A percentile compares a stretch with the other conserved stretches of the same genome.
phyloP scores from a whole-genome alignment of 2,888 invertebrate genomes.

The Limnephilus lunatus region DNA sequence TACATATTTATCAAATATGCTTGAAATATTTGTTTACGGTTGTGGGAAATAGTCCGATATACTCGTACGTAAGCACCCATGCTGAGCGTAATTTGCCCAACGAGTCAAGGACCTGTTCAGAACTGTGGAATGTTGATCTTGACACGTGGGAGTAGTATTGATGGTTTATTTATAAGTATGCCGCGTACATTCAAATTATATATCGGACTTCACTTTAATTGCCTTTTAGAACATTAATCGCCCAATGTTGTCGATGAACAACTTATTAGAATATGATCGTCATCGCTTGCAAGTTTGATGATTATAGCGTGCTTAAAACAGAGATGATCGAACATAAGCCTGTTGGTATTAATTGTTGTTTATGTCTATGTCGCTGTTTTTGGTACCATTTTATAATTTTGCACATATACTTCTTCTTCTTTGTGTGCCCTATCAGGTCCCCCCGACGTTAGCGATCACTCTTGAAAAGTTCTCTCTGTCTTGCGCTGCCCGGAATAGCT shows the following conservation, averaged over 20 bases:
- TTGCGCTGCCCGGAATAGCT: too few relatives aligned
- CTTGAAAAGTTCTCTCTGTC: too few relatives aligned
- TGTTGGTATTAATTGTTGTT: too few relatives aligned
- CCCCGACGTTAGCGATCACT: too few relatives aligned
- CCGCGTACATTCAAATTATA: too few relatives aligned
- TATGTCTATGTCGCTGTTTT: too few relatives aligned
- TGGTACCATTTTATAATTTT: too few relatives aligned
- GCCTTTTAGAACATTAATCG: background rate
- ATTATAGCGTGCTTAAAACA: background rate
- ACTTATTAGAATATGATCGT: background rate
- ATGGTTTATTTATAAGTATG: background rate
- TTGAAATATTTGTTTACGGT: too few relatives aligned
- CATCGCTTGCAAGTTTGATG: background rate
- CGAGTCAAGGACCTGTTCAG: background rate
- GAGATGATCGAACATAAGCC: too few relatives aligned
- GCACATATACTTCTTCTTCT: too few relatives aligned
- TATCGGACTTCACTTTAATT: background rate
- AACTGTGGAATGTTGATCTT: background rate
- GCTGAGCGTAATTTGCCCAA: background rate
- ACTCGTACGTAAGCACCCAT: background rate
- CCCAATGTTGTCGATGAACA: background rate
- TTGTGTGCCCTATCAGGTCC: too few relatives aligned
- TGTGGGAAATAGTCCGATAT: background rate
- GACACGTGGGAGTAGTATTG: background rate
- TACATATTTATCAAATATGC: too few relatives aligned